Evolutionary conservation across 2,113 vertebrate genomes (phyloP).

Genomic region (Panthera leo): DNA sequence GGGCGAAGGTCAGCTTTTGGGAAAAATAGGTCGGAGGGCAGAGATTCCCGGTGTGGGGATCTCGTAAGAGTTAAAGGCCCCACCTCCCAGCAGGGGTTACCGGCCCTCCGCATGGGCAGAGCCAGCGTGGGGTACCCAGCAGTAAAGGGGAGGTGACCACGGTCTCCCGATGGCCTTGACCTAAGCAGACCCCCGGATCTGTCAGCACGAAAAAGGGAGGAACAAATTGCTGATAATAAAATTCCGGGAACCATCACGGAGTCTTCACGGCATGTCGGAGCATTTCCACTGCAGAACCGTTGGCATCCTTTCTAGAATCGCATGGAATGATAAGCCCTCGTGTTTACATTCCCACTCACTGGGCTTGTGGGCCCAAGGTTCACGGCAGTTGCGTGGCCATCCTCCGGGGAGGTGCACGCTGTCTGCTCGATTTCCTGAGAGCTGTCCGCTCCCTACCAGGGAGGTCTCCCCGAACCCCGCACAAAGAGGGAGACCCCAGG

Average conservation of each 20-base stretch:
- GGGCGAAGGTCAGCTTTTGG: background rate
- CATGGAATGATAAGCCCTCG: background rate
- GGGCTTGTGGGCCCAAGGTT: background rate
- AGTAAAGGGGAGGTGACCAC: background rate
- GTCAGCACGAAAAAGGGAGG: background rate
- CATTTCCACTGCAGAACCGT: background rate
- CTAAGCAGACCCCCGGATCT: background rate
- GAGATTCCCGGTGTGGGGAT: background rate
- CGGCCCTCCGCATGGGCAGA: background rate
- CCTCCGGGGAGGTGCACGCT: background rate
- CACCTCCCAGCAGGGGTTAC: background rate
- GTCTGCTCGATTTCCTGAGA: background rate
- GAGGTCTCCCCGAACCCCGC: background rate
- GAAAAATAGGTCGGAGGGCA: background rate
- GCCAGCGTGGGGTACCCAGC: background rate
- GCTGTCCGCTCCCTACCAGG: background rate
- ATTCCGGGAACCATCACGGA: background rate
- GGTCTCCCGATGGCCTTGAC: background rate
- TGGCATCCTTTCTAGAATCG: background rate
- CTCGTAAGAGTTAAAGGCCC: background rate
- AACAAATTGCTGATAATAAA: background rate
- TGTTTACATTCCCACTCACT: background rate
- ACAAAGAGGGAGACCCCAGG: background rate
- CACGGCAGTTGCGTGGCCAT: background rate
- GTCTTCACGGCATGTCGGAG: background rate